Evolutionary conservation across 2,113 vertebrate genomes (phyloP).

Genomic region (Sprattus sprattus): DNA sequence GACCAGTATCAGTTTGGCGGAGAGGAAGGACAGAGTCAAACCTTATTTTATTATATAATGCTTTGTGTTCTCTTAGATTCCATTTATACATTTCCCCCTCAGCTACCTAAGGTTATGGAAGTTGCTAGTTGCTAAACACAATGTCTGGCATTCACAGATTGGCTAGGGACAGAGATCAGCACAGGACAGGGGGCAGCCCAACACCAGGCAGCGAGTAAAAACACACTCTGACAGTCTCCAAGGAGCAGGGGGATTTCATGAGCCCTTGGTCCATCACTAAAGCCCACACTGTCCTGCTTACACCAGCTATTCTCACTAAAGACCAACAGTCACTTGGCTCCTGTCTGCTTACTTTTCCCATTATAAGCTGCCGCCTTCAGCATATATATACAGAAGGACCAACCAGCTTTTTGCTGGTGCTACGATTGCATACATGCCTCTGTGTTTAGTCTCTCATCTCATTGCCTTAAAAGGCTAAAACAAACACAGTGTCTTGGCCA

Average conservation of each 20-base stretch:
- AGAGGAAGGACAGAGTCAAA: background rate
- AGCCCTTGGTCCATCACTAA: slow-evolving; percentile 45
- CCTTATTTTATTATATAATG: background rate
- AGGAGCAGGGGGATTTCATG: background rate
- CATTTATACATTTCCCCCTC: background rate
- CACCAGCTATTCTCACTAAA: slow-evolving; percentile 49
- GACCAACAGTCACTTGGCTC: slow-evolving; percentile 36
- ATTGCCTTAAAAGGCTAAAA: slow-evolving; percentile 69
- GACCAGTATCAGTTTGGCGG: background rate
- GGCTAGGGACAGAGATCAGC: background rate
- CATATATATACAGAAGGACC: slow-evolving; percentile 31
- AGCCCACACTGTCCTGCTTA: slow-evolving; percentile 48
- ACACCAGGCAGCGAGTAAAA: background rate
- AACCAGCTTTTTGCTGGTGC: slow-evolving; percentile 39
- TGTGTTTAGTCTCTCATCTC: background rate
- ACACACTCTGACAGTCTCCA: background rate
- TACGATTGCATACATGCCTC: slow-evolving; percentile 16
- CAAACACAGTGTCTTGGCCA: slow-evolving; percentile 53
- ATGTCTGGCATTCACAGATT: background rate
- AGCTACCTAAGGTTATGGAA: background rate
- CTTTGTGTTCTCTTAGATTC: background rate
- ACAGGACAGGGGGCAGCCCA: background rate
- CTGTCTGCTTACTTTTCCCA: slow-evolving; percentile 44
- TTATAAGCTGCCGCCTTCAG: slow-evolving; percentile 39
- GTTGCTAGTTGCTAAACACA: background rate